Evolutionary conservation across 2,113 vertebrate species (phyloP), one percentile per base, ranked within the genome.

Genomic region (Pseudopipra pipra): DNA sequence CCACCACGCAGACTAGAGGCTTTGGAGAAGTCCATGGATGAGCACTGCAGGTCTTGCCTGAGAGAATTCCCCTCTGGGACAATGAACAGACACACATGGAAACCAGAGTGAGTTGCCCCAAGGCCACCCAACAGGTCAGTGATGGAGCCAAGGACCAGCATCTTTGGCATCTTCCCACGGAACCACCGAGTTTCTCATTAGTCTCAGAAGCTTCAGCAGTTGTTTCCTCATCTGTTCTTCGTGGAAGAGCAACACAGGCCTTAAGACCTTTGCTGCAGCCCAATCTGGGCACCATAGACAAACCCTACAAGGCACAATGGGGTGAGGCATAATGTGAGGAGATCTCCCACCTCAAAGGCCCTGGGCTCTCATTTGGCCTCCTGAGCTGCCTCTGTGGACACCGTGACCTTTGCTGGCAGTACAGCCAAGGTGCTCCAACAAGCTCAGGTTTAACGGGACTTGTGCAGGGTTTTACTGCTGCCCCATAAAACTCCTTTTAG

Each of bases 291-390:
- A 20, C 46, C 55, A 9, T 33, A 85, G 58, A 30, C 73, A 85
- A 28, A 65, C n/a, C 30, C 76, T 52, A 56, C 41, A 46, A 82
- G 44, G 54, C 24, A n/a, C 59, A 54, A 9, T 22, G 73, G 28
- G 65, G 43, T 0, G 17, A 33, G 1, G 28, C 23, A 21, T 0
- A 1, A 46, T 17, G 0, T 39, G 41, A 71, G 73, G 44, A 83
- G 25, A 63, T 20, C 24, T 86, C 44, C 43, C 43, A 63, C 55
- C 31, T 22, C 54, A 39, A 55, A 39, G 51, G 43, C 61, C 31
- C 44, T 3, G n/a, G 72, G 25, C 44, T 47, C 72, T 68, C 49
- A 37, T 86, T 70, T 49, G 68, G 73, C 51, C 51, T 9, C 41
- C 6, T 3, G 30, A 94, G 61, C 55, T 76, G 81, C 72, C 77